Conservation (phyloP, 2,888 invertebrate genomes). For the Tipula confusa region DNA sequence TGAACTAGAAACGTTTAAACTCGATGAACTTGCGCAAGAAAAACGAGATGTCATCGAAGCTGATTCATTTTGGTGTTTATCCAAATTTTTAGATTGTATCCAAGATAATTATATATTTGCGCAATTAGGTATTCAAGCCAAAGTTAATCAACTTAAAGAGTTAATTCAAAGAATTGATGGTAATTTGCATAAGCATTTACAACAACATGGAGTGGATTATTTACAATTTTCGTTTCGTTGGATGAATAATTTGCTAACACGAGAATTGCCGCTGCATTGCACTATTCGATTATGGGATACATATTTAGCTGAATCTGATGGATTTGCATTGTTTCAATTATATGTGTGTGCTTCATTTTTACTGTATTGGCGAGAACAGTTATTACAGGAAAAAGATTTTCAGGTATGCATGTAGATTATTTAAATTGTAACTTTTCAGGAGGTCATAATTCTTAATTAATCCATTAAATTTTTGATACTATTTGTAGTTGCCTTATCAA, state of each 20-base stretch:
- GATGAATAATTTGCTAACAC: slow-evolving; percentile 98
- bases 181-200: slow-evolving; percentile 84
- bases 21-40: slow-evolving; percentile 71
- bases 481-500: no score
- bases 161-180: slow-evolving; percentile 93
- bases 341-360: slow-evolving; percentile 99
- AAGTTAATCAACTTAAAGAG: slow-evolving; percentile 94
- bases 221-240: slow-evolving; percentile 99
- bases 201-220: slow-evolving; percentile 92
- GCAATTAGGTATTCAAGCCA: slow-evolving; percentile 97
- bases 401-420: slow-evolving; percentile 59
- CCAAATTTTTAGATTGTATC: slow-evolving; percentile 95
- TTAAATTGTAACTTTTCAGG: no score
- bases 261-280: slow-evolving; percentile 94
- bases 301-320: slow-evolving; percentile 92
- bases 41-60: slow-evolving; percentile 89
- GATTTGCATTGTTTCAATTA: slow-evolving; percentile 94
- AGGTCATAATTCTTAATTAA: no score
- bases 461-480: no score
- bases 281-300: slow-evolving; percentile 99
- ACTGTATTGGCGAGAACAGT: slow-evolving; percentile 84
- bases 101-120: slow-evolving; percentile 99
- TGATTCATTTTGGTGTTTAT: slow-evolving; percentile 98
- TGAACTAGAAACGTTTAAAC: slow-evolving; percentile 83
- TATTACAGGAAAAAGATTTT: slow-evolving; percentile 90